Base-by-base conservation (phyloP, 2,797 vertebrate species). In the Channa striata region DNA sequence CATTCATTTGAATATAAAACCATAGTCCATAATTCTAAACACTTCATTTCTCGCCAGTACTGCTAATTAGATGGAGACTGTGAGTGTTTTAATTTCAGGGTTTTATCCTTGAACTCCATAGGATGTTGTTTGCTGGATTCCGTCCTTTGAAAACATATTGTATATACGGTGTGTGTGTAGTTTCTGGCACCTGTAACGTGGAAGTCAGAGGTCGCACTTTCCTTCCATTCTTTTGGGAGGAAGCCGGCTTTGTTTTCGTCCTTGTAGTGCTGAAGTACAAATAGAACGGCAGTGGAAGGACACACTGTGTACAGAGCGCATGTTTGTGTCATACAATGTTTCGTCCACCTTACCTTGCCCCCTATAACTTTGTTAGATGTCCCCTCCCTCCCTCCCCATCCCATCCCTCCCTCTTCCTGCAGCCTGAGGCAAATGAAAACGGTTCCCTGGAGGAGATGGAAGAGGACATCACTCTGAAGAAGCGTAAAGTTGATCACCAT, bases 361-460 rank as follows among this genome's bases (percentile, higher is more conserved):
- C 8, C 30, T 43, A 5, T 65, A 20, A 33, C 34, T 71, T 78
- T 64, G 34, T 81, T 59, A 56, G 68, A 65, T 68, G 61, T 61
- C 59, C 72, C 36, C 59, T 51, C 53, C 67, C 61, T 58, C 14
- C 16, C 53, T 59, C 54, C 69, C 50, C n/a, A n/a, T n/a, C n/a
- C 67, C 61, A 58, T 58, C 14, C 16, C 53, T 59, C 54, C 69
- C 50, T 80, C 70, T 65, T 8, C 61, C 57, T 60, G 52, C 86
- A 94, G 90, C 91, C 88, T 87, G 90, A 97, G 95, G 95, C 94
- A 85, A 93, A 93, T 73, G 95, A 96, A 89, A 96, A 96, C 95
- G 94, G 96, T 80, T 96, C 95, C 91, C 92, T 95, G 94, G 95
- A 96, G 91, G 96, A 96, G 93, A 98, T 99, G 98, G 98, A 99